Base-by-base conservation (phyloP, 2,113 vertebrate genomes). In the Sminthopsis crassicaudata region DNA sequence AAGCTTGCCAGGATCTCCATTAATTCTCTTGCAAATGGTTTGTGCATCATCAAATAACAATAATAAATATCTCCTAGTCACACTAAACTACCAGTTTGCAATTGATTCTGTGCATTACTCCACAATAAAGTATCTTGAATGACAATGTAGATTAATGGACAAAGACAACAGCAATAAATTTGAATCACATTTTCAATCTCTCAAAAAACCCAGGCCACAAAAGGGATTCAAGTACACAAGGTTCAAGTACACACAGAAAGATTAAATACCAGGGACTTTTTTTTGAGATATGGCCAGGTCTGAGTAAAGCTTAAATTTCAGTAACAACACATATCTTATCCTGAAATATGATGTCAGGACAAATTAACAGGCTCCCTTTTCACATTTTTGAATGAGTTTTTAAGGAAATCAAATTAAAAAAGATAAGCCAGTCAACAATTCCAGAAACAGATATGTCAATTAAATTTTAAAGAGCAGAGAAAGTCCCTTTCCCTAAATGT, bases 1-100 rank as follows among this genome's bases (percentile, higher is more conserved):
- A 96, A 91, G 91, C 22, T 0, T 93, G 14, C 91, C 95, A 53
- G 36, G 94, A 67, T 42, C 92, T 96, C 1, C 2, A 91, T 88
- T 96, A 48, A 97, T 97, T 95, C 84, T 67, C n/a, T 8, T 53
- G 54, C 96, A 60, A 84, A 92, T n/a, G 91, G 90, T 90, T 92
- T 93, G 26, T 95, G 76, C 6, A 89, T 90, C 11, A 36, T 94
- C n/a, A 94, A 95, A 90, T 92, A 95, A 90, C 92, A 93, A 90
- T 90, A 94, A 97, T 92, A 97, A 97, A 90, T 96, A 96, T 89
- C 89, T 23, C 91, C 94, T 27, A 52, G 96, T 95, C 93, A 92
- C 96, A 97, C 91, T 84, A 53, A 95, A 95, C 93, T 93, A 91
- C 26, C 23, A 26, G 89, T 93, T 96, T 92, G 52, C n/a, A 96